Percentiles rank a stretch among this genome's conserved stretches.
These are phyloP conservation scores for Dinomys branickii DNA, from an alignment of 2,113 vertebrate species.

Conservation along the genomic window DNA sequence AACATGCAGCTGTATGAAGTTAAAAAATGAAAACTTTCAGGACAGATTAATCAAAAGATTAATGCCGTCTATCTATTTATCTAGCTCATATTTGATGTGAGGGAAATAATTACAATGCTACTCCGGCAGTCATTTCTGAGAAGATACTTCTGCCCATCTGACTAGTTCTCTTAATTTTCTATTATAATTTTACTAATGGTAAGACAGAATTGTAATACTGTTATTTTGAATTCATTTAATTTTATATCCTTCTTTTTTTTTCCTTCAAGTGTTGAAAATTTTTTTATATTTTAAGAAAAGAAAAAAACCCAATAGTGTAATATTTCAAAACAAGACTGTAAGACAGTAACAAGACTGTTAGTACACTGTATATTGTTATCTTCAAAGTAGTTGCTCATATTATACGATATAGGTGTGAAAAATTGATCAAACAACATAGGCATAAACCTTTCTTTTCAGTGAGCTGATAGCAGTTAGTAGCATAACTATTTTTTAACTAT, in stretches of 20 bases:
- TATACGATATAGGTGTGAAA: no score
- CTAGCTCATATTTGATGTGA: not conserved
- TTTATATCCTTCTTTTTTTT: not conserved
- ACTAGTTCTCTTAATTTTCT: not conserved
- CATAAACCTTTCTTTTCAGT: no score
- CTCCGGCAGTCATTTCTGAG: not conserved
- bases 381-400: no score
- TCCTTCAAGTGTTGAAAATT: no score
- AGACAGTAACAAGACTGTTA: no score
- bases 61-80: not conserved
- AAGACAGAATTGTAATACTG: not conserved
- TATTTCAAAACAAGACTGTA: no score
- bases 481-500: no score
- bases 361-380: no score
- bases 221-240: slow-evolving; percentile 28
- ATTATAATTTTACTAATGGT: not conserved
- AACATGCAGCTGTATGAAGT: not conserved
- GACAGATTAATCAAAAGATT: not conserved
- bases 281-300: no score
- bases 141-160: not conserved
- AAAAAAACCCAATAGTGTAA: no score
- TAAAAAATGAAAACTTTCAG: slow-evolving; percentile 22
- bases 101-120: not conserved
- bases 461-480: no score
- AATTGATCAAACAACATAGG: no score